Conservation (phyloP, 2,113 vertebrate genomes). For the Xyrauchen texanus region DNA sequence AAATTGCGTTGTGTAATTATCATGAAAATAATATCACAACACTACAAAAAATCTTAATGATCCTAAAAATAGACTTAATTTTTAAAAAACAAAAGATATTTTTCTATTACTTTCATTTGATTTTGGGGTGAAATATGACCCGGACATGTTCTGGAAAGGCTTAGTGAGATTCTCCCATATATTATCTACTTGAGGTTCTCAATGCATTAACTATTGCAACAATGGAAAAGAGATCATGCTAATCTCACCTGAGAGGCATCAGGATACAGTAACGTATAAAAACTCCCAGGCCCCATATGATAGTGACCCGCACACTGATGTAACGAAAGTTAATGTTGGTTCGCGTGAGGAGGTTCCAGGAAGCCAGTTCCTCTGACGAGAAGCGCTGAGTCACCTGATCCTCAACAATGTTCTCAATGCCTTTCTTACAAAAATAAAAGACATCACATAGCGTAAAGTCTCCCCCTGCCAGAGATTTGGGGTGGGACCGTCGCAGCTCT, state of each 20-base stretch:
- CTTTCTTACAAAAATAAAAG: slow-evolving; percentile 91
- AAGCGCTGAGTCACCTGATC: slow-evolving; percentile 94
- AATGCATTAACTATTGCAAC: no score
- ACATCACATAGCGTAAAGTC: slow-evolving; percentile 85
- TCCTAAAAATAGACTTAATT: no score
- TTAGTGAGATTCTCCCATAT: no score
- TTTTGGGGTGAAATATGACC: background rate
- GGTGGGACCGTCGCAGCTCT: slow-evolving; percentile 66
- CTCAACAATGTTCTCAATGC: slow-evolving; percentile 90
- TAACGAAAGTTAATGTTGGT: slow-evolving; percentile 93
- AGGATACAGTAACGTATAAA: slow-evolving; percentile 87
- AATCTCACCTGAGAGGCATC: slow-evolving; percentile 85
- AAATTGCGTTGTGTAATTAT: no score
- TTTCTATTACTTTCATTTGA: no score
- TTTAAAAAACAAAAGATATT: no score
- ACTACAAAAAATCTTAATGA: no score
- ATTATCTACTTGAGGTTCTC: no score
- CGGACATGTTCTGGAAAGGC: no score
- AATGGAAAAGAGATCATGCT: background rate
- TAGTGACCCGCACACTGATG: slow-evolving; percentile 85
- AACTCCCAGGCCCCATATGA: slow-evolving; percentile 90
- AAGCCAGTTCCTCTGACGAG: slow-evolving; percentile 92
- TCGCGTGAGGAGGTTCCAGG: slow-evolving; percentile 97
- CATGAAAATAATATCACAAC: no score
- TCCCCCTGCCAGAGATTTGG: slow-evolving; percentile 51